phyloP scores from a whole-genome alignment of 2,888 invertebrate genomes.

The Campoplex nolae region DNA sequence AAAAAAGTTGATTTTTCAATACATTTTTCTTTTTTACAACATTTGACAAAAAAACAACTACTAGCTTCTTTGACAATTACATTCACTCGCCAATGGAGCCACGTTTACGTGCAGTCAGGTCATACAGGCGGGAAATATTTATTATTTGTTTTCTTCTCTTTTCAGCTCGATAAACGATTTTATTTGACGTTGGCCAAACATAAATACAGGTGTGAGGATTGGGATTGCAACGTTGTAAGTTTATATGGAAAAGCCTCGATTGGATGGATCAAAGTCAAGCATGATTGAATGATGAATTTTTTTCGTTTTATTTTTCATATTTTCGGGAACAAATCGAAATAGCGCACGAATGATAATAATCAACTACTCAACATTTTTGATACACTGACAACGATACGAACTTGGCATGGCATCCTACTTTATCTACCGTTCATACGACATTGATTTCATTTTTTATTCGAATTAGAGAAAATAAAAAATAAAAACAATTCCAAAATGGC shows the following conservation, averaged over 20 bases:
- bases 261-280: slow-evolving; percentile 17
- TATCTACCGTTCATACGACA: slow-evolving; percentile 44
- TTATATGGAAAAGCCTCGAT: slow-evolving; percentile 23
- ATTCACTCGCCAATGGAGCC: slow-evolving; percentile 34
- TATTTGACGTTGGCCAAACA: slow-evolving; percentile 38
- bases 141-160: slow-evolving; percentile 30
- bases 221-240: slow-evolving; percentile 19
- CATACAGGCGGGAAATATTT: slow-evolving; percentile 78
- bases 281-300: slow-evolving; percentile 39
- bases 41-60: slow-evolving; percentile 31
- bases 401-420: slow-evolving; percentile 82
- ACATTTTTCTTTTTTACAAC: background rate
- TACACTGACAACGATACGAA: slow-evolving; percentile 64
- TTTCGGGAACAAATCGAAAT: slow-evolving; percentile 4
- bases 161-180: slow-evolving; percentile 27
- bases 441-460: background rate
- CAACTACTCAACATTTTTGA: slow-evolving; percentile 15
- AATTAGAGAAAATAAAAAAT: background rate
- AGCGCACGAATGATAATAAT: slow-evolving; percentile 22
- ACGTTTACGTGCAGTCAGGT: slow-evolving; percentile 79
- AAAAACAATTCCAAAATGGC: background rate
- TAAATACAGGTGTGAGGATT: slow-evolving; percentile 3
- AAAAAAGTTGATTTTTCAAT: background rate
- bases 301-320: background rate
- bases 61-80: slow-evolving; percentile 28